phyloP scores from a whole-genome alignment of 2,888 invertebrate genomes.

The Drosophila phalerata region DNA sequence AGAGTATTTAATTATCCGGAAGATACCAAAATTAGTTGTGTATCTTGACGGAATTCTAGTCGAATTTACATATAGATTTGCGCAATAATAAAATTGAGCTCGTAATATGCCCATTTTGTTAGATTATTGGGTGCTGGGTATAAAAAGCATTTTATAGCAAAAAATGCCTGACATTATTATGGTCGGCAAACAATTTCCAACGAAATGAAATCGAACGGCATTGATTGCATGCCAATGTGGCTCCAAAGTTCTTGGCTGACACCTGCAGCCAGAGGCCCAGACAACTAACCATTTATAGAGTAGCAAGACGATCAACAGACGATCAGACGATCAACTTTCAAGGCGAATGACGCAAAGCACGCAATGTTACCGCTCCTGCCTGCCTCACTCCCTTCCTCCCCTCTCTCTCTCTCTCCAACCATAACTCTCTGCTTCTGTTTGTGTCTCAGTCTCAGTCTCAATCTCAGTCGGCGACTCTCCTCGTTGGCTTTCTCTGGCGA shows the following conservation, averaged over 20 bases:
- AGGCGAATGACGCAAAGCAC: slow-evolving; percentile 78
- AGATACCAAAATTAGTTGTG: background rate
- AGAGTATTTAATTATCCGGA: background rate
- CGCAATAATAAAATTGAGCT: background rate
- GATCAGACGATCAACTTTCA: slow-evolving; percentile 75
- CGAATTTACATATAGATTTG: background rate
- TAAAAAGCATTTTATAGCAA: slow-evolving; percentile 50
- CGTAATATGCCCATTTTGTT: slow-evolving; percentile 25
- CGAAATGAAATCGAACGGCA: slow-evolving; percentile 82
- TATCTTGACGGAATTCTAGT: background rate
- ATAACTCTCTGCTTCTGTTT: slow-evolving; percentile 12
- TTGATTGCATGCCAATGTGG: slow-evolving; percentile 83
- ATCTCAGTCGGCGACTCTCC: slow-evolving; percentile 28
- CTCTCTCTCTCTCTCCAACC: background rate
- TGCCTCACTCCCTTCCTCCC: background rate
- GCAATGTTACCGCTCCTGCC: slow-evolving; percentile 46
- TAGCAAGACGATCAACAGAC: slow-evolving; percentile 80
- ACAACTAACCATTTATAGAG: slow-evolving; percentile 78
- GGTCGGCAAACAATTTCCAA: slow-evolving; percentile 63
- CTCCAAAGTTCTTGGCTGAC: slow-evolving; percentile 83
- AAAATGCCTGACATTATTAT: slow-evolving; percentile 69
- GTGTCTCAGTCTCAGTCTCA: slow-evolving; percentile 16
- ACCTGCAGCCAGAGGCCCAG: slow-evolving; percentile 65
- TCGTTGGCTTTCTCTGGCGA: slow-evolving; percentile 64
- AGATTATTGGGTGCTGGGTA: slow-evolving; percentile 35